Base-by-base conservation (phyloP, 2,797 vertebrate genomes). In the Esox lucius region DNA sequence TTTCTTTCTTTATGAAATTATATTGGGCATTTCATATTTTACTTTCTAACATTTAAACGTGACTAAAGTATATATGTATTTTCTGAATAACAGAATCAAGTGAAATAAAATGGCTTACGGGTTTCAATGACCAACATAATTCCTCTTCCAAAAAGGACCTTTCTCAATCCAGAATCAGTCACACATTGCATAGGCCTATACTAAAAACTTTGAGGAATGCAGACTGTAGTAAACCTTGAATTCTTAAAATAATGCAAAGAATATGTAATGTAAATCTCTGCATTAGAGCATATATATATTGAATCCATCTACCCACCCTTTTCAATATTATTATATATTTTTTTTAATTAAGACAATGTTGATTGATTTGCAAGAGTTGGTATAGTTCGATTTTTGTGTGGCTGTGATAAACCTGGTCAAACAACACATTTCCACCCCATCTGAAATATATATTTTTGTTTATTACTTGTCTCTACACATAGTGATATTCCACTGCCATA, bases 121-220 rank as follows among this genome's bases (percentile, higher is more conserved):
- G 49, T 2, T 51, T 79, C 71, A n/a, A 69, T 12, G 4, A 24
- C 65, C 28, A 86, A 78, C 68, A 42, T 70, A n/a, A 61, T 19
- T 3, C 78, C 79, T 0, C 68, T 68, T 1, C 31, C 83, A 75
- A 86, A 82, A 31, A 77, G 71, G 0, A 84, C 72, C 53, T 74
- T 75, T n/a, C 51, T n/a, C 51, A 56, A n/a, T 64, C 61, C 61
- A 26, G 61, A 15, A 13, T 28, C 26, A 26, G 61, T 64, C 61
- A 16, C 61, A 64, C 61, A 64, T 13, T 64, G 61, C 13, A 24
- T 15, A 0, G 26, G 61, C 26, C 26, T 64, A 1, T 12, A 12
- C 24, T 26, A 17, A 26, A 26, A 64, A 64, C 4, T 13, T 16
- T 13, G 15, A 19, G n/a, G 53, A 19, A n/a, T 59, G 9, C n/a